Conservation (phyloP, 2,888 invertebrate genomes). For the Cryptus armator region DNA sequence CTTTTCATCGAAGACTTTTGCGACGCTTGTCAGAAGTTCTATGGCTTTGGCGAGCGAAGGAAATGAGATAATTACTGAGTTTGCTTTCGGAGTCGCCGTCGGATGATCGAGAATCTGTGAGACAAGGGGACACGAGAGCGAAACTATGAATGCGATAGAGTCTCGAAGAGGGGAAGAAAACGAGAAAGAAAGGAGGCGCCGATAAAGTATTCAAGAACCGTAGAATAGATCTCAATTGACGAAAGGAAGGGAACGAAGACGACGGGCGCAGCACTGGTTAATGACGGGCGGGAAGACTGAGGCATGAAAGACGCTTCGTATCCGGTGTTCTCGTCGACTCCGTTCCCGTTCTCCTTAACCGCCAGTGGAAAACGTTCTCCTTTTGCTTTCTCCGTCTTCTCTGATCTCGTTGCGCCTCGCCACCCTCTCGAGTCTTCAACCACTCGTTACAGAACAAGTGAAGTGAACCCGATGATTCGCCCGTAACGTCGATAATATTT, state of each 20-base stretch:
- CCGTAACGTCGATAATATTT: too few species aligned
- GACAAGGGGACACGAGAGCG: too few species aligned
- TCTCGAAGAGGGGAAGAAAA: neutral
- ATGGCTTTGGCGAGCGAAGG: slow-evolving; percentile 23
- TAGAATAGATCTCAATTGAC: slow-evolving; percentile 38
- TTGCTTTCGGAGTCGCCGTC: too few species aligned
- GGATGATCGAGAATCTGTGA: too few species aligned
- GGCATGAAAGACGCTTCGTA: slow-evolving; percentile 16
- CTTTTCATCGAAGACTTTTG: too few species aligned
- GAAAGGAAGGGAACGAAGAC: slow-evolving; percentile 20
- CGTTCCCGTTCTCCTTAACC: slow-evolving; percentile 22
- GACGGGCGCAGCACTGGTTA: neutral
- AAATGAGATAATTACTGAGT: slow-evolving; percentile 46
- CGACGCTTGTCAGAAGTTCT: neutral
- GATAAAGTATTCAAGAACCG: slow-evolving; percentile 47
- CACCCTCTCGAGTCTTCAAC: too few species aligned
- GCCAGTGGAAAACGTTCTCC: slow-evolving; percentile 16
- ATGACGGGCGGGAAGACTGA: neutral
- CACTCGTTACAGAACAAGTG: too few species aligned
- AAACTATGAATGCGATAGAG: too few species aligned
- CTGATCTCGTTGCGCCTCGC: neutral
- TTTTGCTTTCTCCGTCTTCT: slow-evolving; percentile 10
- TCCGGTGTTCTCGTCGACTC: slow-evolving; percentile 21
- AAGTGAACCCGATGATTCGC: too few species aligned
- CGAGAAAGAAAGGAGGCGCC: neutral